phyloP scores from a whole-genome alignment of 1,140 invertebrate species.

The Wasmannia auropunctata region DNA sequence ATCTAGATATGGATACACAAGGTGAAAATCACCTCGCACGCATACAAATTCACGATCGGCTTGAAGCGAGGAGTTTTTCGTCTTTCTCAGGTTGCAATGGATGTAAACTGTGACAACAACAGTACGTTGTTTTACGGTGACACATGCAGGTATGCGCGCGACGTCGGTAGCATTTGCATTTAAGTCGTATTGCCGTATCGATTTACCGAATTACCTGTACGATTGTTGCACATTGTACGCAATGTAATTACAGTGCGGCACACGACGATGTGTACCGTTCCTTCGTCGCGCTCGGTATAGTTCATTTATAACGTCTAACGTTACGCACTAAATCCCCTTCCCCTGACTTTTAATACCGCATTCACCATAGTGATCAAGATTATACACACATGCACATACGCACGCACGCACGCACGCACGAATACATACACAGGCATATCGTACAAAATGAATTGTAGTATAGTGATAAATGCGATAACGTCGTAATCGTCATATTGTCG shows the following conservation, averaged over 20 bases:
- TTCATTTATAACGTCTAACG: neutral
- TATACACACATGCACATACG: neutral
- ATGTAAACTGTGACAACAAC: constrained; percentile 70
- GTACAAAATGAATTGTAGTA: constrained; percentile 74
- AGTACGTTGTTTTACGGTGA: constrained; percentile 64
- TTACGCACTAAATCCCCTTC: constrained; percentile 1
- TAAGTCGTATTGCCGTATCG: constrained; percentile 55
- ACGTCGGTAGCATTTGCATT: constrained; percentile 53
- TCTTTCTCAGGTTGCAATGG: constrained; percentile 71
- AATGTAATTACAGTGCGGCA: constrained; percentile 35
- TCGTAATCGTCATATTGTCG: constrained; percentile 75
- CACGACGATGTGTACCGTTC: constrained; percentile 22
- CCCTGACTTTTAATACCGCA: neutral
- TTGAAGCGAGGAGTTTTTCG: constrained; percentile 1
- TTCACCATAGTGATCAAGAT: constrained; percentile 4
- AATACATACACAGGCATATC: constrained; percentile 64
- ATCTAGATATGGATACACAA: neutral
- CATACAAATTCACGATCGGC: constrained; percentile 9
- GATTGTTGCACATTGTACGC: constrained; percentile 58
- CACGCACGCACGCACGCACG: constrained; percentile 1
- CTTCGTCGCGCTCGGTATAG: neutral
- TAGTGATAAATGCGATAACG: constrained; percentile 63
- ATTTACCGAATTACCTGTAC: constrained; percentile 68
- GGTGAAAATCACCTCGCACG: neutral
- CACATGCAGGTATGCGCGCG: constrained; percentile 53